Conservation (phyloP, 2,113 vertebrate species). For the Plestiodon gilberti region DNA sequence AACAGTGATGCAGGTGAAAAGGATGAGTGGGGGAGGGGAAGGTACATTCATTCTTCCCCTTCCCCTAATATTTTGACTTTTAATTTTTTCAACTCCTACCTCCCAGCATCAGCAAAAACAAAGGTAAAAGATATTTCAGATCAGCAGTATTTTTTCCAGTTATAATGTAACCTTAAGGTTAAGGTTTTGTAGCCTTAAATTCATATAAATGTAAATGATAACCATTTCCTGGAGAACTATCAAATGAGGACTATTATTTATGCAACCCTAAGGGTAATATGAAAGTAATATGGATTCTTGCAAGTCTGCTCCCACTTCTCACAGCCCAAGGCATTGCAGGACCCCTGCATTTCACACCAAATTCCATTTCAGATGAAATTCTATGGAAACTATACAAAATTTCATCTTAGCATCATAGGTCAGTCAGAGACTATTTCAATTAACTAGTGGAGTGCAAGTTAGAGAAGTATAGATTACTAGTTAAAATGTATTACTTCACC, state of each 20-base stretch:
- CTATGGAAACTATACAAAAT: not conserved
- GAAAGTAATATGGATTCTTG: not conserved
- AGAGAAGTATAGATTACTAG: not conserved
- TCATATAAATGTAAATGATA: too few species aligned
- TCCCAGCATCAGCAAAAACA: too few species aligned
- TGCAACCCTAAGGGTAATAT: not conserved
- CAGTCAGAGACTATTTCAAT: not conserved
- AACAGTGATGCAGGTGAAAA: too few species aligned
- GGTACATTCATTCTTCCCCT: too few species aligned
- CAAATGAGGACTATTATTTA: not conserved
- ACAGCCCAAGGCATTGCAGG: too few species aligned
- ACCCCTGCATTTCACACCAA: not conserved
- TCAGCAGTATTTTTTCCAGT: not conserved
- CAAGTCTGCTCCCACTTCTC: not conserved
- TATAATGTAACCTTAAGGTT: not conserved
- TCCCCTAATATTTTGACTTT: not conserved
- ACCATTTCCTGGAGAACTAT: not conserved
- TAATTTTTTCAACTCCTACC: too few species aligned
- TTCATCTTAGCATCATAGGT: not conserved
- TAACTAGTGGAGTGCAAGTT: not conserved
- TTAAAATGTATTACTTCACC: not conserved
- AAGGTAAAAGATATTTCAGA: too few species aligned
- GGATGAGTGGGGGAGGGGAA: too few species aligned
- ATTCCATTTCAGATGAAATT: not conserved
- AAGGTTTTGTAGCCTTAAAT: not conserved